A percentile compares a stretch with the other conserved stretches of the same genome.
phyloP scores from a whole-genome alignment of 2,888 invertebrate genomes.

The Sepioteuthis lessoniana region DNA sequence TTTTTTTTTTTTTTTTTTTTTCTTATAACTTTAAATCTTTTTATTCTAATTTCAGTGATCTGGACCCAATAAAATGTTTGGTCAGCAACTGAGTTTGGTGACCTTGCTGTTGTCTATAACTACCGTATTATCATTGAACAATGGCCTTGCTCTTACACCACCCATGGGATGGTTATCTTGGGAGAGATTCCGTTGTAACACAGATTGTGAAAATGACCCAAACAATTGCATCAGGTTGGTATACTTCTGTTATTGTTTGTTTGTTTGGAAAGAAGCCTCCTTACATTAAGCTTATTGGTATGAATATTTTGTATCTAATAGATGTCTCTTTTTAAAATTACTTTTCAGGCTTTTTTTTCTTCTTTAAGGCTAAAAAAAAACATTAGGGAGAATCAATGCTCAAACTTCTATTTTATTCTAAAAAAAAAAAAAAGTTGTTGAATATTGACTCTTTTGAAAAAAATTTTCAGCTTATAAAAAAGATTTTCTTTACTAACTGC shows the following conservation, averaged over 20 bases:
- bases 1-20: neutral
- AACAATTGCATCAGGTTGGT: constrained; percentile 71
- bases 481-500: no score
- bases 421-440: no score
- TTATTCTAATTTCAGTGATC: neutral
- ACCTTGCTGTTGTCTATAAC: neutral
- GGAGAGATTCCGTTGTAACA: constrained; percentile 72
- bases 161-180: constrained; percentile 75
- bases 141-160: constrained; percentile 72
- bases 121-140: constrained; percentile 58
- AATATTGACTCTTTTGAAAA: no score
- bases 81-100: neutral
- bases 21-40: neutral
- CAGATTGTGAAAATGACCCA: constrained; percentile 69
- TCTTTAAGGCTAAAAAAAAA: neutral
- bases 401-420: no score
- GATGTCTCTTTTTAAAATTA: neutral
- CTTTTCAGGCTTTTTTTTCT: no score
- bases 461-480: no score
- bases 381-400: no score
- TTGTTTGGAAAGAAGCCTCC: neutral
- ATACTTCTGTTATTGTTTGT: neutral
- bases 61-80: neutral
- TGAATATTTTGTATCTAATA: neutral
- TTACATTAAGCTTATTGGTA: neutral